These are phyloP conservation scores for Drosophila subpulchrella DNA, from an alignment of 1,140 invertebrate species.

Conservation along the genomic window DNA sequence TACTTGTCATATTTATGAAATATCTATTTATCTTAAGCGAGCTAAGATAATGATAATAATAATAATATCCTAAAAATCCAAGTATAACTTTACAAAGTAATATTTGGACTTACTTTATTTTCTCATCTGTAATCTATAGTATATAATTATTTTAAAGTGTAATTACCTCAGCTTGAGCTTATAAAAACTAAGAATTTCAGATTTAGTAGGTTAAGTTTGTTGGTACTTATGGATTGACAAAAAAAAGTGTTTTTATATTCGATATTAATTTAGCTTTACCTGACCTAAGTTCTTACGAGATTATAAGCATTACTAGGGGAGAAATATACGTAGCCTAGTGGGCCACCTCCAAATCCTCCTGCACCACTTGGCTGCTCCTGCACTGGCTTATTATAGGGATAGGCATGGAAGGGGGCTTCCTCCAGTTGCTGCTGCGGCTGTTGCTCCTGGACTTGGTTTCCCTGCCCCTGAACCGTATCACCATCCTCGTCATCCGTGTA, in stretches of 20 bases:
- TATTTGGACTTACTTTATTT: too few species aligned
- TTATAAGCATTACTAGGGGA: conserved; percentile 49
- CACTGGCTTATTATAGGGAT: conserved; percentile 14
- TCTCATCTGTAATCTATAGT: too few species aligned
- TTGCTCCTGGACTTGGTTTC: background rate
- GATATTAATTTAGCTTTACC: background rate
- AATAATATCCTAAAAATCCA: too few species aligned
- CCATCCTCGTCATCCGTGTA: conserved; percentile 33
- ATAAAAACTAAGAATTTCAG: too few species aligned
- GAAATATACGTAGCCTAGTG: conserved; percentile 29
- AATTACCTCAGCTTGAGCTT: too few species aligned
- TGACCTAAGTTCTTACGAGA: conserved; percentile 37
- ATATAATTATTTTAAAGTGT: too few species aligned
- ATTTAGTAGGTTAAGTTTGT: too few species aligned
- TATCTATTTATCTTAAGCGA: too few species aligned
- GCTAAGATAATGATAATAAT: too few species aligned
- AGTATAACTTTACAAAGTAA: too few species aligned
- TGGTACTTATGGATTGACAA: background rate
- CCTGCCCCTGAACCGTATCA: background rate
- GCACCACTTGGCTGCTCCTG: background rate
- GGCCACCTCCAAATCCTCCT: background rate
- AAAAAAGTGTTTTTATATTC: background rate
- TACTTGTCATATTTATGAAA: too few species aligned
- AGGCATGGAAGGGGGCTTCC: conserved; percentile 17
- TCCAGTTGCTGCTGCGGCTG: conserved; percentile 1